Percentiles rank a stretch among this genome's conserved stretches.
These are phyloP conservation scores for Hiodon alosoides DNA, from an alignment of 2,113 vertebrate species.

Conservation along the genomic window DNA sequence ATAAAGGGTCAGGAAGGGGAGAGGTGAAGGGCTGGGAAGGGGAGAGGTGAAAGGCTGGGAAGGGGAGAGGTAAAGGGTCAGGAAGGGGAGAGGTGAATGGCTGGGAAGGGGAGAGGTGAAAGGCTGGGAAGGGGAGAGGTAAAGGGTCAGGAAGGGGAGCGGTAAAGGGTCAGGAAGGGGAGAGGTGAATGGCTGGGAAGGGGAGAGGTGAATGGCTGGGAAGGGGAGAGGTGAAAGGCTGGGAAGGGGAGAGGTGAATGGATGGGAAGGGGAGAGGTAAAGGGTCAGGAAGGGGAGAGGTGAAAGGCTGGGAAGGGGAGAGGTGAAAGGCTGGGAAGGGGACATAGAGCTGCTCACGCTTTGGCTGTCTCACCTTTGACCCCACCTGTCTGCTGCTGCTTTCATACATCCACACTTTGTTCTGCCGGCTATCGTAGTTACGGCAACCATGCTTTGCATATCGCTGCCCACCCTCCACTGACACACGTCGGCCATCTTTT, in stretches of 20 bases:
- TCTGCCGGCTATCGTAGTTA: slow-evolving; percentile 97
- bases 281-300: slow-evolving; percentile 29
- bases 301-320: slow-evolving; percentile 16
- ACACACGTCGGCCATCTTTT: slow-evolving; percentile 58
- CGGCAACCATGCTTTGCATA: slow-evolving; percentile 92
- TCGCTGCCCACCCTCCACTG: slow-evolving; percentile 69
- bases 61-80: no score
- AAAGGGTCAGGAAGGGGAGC: no score
- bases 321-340: slow-evolving; percentile 78
- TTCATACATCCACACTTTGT: slow-evolving; percentile 98
- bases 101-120: no score
- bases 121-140: slow-evolving; percentile 16
- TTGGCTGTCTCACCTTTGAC: slow-evolving; percentile 83
- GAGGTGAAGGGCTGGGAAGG: no score
- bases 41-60: no score
- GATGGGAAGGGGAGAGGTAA: slow-evolving; percentile 37
- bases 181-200: no score
- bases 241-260: not conserved
- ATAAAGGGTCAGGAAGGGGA: no score
- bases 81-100: no score
- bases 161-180: no score
- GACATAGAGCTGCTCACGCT: slow-evolving; percentile 79
- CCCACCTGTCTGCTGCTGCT: slow-evolving; percentile 80
- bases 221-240: no score
- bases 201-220: no score